Evolutionary conservation across 2,113 vertebrate species (phyloP).

Genomic region (Crotalus helleri): DNA sequence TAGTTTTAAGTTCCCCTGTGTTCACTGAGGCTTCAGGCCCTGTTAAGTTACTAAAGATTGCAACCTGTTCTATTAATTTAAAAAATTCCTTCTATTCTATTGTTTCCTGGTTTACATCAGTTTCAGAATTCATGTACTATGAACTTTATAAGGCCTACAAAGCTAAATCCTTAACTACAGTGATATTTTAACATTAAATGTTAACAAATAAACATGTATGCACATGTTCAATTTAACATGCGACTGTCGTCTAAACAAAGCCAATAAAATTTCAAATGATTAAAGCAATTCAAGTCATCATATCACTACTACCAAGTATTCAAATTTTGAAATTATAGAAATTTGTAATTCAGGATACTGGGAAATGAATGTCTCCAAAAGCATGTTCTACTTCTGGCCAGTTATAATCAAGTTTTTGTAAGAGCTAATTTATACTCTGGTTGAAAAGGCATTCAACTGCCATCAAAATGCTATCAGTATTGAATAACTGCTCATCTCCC

Average conservation of each 20-base stretch:
- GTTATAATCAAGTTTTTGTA: constrained; percentile 51
- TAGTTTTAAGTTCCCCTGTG: not conserved
- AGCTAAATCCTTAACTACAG: constrained; percentile 27
- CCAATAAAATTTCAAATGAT: constrained; percentile 27
- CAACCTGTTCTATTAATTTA: not conserved
- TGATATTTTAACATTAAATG: constrained; percentile 39
- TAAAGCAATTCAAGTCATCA: constrained; percentile 33
- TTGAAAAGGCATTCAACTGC: constrained; percentile 33
- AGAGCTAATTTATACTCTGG: constrained; percentile 39
- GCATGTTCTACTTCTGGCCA: constrained; percentile 12
- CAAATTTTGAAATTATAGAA: constrained; percentile 32
- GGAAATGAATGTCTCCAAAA: constrained; percentile 31
- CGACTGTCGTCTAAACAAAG: constrained; percentile 14
- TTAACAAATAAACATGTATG: constrained; percentile 51
- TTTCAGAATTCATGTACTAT: constrained; percentile 21
- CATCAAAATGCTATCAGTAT: constrained; percentile 25
- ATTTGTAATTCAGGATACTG: constrained; percentile 32
- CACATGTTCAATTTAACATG: constrained; percentile 26
- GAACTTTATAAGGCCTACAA: constrained; percentile 14
- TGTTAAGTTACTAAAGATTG: not conserved
- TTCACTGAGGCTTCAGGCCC: too few species aligned
- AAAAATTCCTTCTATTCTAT: constrained; percentile 1
- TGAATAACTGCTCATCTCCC: constrained; percentile 37
- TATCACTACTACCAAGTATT: constrained; percentile 15
- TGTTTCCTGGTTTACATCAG: constrained; percentile 24